Base-by-base conservation (phyloP, 2,113 vertebrate genomes). In the Aegypius monachus region DNA sequence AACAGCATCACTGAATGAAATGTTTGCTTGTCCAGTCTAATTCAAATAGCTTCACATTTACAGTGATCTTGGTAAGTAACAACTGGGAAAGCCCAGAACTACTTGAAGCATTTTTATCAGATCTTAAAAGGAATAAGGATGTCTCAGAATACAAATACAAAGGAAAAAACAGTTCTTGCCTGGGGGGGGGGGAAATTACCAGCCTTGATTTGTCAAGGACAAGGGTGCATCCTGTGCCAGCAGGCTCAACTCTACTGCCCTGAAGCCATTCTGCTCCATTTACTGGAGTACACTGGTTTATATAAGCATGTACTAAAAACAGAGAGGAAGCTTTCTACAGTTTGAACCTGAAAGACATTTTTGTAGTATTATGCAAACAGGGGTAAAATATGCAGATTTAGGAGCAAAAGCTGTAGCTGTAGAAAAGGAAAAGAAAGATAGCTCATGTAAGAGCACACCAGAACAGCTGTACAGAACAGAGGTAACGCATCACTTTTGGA, bases 241-340 rank as follows among this genome's bases (percentile, higher is more conserved):
- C 81, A 91, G 78, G 62, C 94, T 95, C 84, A 80, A 8, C 55
- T 82, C 92, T 67, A 84, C 53, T 95, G 96, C 90, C 93, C 93
- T 88, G 82, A 81, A 95, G 80, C 70, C 89, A 92, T 97, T 97
- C 96, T 97, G 96, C 93, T 97, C 95, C 85, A 97, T 74, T 97
- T 96, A 79, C 89, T 88, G 86, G 73, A 89, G 94, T 67, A 87
- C 94, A 94, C 42, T 55, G 73, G 88, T 91, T 98, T 95, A 97
- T 29, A 66, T 95, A 91, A 96, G 82, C 81, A n/a, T n/a, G 61
- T 45, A 82, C 89, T 77, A 81, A 92, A 89, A 25, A 78, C 66
- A 89, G 87, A 80, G 38, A 88, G n/a, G 50, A 86, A 93, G 53
- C 70, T 40, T 75, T 78, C 86, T 82, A 66, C 75, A 86, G 72